Percentiles rank a stretch among this genome's conserved stretches.
These are phyloP conservation scores for Eledona agricola DNA, from an alignment of 2,888 invertebrate species.

Conservation along the genomic window DNA sequence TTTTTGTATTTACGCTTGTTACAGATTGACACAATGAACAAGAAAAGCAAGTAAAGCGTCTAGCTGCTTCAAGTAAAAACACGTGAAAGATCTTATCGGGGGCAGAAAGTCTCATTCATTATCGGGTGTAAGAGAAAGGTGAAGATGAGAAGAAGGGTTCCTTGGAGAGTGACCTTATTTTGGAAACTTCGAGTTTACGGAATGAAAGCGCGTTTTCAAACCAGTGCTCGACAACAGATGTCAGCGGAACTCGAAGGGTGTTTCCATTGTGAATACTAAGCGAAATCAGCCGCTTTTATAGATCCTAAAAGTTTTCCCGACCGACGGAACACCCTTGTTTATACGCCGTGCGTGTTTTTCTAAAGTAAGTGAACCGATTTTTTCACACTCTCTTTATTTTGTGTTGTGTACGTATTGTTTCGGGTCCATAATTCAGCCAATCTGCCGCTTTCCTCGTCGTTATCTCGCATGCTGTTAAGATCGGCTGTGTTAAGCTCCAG, in stretches of 20 bases:
- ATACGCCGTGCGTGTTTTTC: conserved; percentile 41
- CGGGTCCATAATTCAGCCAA: conserved; percentile 24
- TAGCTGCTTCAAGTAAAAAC: too few relatives aligned
- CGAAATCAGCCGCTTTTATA: conserved; percentile 48
- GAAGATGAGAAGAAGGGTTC: conserved; percentile 41
- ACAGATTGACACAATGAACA: too few relatives aligned
- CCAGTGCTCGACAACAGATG: conserved; percentile 46
- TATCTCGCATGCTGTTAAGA: conserved; percentile 5
- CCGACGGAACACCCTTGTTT: conserved; percentile 41
- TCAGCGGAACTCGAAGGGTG: conserved; percentile 44
- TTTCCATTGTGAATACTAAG: conserved; percentile 50
- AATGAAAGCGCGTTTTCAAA: conserved; percentile 35
- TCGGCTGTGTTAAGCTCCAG: not conserved
- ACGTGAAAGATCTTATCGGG: not conserved
- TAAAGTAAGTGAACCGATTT: conserved; percentile 38
- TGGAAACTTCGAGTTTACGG: conserved; percentile 43
- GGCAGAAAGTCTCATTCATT: conserved; percentile 18
- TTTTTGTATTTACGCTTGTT: too few relatives aligned
- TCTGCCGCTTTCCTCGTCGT: conserved; percentile 1
- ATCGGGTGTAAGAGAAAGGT: conserved; percentile 10
- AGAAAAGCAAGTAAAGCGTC: too few relatives aligned
- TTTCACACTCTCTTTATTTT: conserved; percentile 32
- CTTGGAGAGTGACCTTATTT: conserved; percentile 39
- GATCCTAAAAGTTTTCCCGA: conserved; percentile 47
- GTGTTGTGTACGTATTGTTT: conserved; percentile 31